Base-by-base conservation (phyloP, 1,140 invertebrate species). In the Danaus plexippus region DNA sequence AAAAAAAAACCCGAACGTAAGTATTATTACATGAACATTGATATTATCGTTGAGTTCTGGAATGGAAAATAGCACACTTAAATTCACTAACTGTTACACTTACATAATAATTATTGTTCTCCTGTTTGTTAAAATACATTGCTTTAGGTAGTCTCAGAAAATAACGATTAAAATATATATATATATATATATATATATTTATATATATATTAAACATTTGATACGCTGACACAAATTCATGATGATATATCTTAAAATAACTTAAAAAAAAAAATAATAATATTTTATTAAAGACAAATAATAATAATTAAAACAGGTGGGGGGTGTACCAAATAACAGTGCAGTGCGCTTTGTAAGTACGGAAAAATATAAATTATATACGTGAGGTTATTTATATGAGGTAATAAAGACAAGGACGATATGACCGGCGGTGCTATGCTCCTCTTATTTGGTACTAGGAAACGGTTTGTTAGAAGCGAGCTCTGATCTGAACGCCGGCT, bases 91-190 rank as follows among this genome's bases (percentile, higher is more conserved):
- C 79, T 82, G 80, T 87, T 85, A 85, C 81, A 79, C 81, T 87
- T 87, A 87, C 75, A 87, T 83, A 80, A 84, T 87, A 87, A 87
- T 87, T 87, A 87, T 87, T 87, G 84, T 87, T 87, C 83, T 83
- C 76, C 79, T 84, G 81, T 72, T 80, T 86, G 84, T 77, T 85
- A 85, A 82, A 82, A 87, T 82, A 87, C 80, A 87, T 85, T 87
- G 83, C 80, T 86, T 85, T 75, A 86, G 67, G 75, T 80, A 80
- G 76, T 79, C 69, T 78, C 79, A 85, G 81, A 86, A 86, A 86
- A 85, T 86, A 86, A 86, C 83, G 79, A 75, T 80, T 80, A 81
- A 68, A 82, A 84, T 85, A 83, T 15, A 15, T 15, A 15, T 15
- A 15, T 15, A 15, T 15, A 15, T 15, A 15, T 15, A 3, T 15